Conservation (phyloP, 2,113 vertebrate species). For the Pycnonotus jocosus region DNA sequence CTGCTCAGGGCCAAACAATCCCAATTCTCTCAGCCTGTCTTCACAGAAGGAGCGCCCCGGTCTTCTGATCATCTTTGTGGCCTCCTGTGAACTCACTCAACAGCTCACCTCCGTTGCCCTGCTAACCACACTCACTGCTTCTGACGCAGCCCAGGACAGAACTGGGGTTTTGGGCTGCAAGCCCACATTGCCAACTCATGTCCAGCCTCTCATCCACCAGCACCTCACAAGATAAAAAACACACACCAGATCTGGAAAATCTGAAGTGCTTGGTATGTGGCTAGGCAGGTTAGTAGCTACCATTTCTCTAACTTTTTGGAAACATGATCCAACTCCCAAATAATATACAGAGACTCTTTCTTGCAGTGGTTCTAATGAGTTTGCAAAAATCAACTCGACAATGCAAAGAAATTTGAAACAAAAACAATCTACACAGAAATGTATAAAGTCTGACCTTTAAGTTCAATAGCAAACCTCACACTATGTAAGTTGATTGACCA, state of each 20-base stretch:
- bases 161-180: background rate
- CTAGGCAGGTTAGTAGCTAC: background rate
- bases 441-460: background rate
- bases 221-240: background rate
- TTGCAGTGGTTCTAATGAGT: background rate
- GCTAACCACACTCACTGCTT: background rate
- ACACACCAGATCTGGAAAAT: background rate
- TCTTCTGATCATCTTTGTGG: background rate
- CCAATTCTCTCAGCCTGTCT: background rate
- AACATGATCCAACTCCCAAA: background rate
- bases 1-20: background rate
- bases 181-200: rapidly evolving
- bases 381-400: background rate
- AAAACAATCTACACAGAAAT: background rate
- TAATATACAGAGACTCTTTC: background rate
- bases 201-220: background rate
- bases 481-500: background rate
- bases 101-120: background rate
- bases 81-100: background rate
- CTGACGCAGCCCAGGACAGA: background rate
- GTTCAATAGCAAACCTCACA: background rate
- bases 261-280: background rate
- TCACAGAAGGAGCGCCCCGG: background rate
- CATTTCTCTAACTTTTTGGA: background rate
- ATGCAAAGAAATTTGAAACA: background rate